Percentiles rank a stretch among this genome's conserved stretches.
Conservation (phyloP, 2,888 invertebrate species). For the Macrophya annulata region DNA sequence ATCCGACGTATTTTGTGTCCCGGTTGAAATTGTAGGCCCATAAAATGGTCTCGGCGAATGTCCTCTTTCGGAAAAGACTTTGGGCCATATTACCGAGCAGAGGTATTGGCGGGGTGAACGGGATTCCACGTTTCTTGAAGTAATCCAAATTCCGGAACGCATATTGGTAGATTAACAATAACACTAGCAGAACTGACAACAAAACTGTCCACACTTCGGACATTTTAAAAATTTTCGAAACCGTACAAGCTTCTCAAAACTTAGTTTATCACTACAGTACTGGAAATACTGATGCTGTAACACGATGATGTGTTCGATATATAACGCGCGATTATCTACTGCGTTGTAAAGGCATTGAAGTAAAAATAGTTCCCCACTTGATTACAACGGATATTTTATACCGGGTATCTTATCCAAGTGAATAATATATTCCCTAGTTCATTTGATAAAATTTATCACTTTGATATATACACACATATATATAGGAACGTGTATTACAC, state of each 20-base stretch:
- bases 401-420: not conserved
- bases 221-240: not conserved
- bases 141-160: slow-evolving; percentile 56
- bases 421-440: not conserved
- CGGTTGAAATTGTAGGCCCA: slow-evolving; percentile 61
- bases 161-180: slow-evolving; percentile 58
- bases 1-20: slow-evolving; percentile 68
- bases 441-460: not conserved
- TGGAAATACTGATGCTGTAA: not conserved
- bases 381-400: not conserved
- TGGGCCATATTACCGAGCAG: slow-evolving; percentile 65
- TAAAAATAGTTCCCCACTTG: not conserved
- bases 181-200: slow-evolving; percentile 19
- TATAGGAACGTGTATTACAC: not conserved
- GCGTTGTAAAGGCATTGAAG: not conserved
- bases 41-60: slow-evolving; percentile 58
- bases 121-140: slow-evolving; percentile 65
- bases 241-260: not conserved
- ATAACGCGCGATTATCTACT: not conserved
- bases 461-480: too few species aligned
- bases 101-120: slow-evolving; percentile 58
- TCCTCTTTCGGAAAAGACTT: slow-evolving; percentile 55
- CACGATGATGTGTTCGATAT: not conserved
- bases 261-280: not conserved
- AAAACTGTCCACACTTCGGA: not conserved